Percentiles rank a stretch among this genome's conserved stretches.
Evolutionary conservation across 2,797 vertebrate species (phyloP).

Genomic region (Cirrhinus mrigala): DNA sequence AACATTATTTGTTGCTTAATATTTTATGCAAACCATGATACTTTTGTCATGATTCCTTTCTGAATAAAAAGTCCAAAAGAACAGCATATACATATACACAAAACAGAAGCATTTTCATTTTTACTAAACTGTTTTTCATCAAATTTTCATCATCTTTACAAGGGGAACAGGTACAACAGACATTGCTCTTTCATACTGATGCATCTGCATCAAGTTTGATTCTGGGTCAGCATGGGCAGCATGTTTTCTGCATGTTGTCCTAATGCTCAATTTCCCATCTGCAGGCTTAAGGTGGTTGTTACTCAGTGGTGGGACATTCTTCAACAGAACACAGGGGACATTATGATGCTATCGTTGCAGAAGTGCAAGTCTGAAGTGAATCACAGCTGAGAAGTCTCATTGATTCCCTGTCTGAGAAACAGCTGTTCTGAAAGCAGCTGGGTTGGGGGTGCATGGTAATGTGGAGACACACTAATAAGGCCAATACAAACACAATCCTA

Average conservation of each 20-base stretch:
- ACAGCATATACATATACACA: not conserved
- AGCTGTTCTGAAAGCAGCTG: constrained; percentile 50
- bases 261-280: not conserved
- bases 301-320: not conserved
- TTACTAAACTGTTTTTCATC: not conserved
- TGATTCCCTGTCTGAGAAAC: constrained; percentile 51
- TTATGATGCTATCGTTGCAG: not conserved
- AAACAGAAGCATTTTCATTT: not conserved
- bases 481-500: constrained; percentile 44
- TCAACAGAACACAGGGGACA: constrained; percentile 36
- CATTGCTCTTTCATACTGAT: not conserved
- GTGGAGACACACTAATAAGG: constrained; percentile 40
- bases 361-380: constrained; percentile 23
- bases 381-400: constrained; percentile 49
- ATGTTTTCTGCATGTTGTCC: not conserved
- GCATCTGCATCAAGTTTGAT: not conserved
- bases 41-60: too few species aligned
- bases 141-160: not conserved
- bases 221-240: not conserved
- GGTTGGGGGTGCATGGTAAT: constrained; percentile 8
- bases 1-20: too few species aligned
- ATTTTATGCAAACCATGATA: too few species aligned
- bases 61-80: too few species aligned
- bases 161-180: not conserved
- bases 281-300: constrained; percentile 1